Evolutionary conservation across 2,797 vertebrate genomes (phyloP), one percentile per base, ranked within the genome.

Genomic region (Ctenopoma multispine): DNA sequence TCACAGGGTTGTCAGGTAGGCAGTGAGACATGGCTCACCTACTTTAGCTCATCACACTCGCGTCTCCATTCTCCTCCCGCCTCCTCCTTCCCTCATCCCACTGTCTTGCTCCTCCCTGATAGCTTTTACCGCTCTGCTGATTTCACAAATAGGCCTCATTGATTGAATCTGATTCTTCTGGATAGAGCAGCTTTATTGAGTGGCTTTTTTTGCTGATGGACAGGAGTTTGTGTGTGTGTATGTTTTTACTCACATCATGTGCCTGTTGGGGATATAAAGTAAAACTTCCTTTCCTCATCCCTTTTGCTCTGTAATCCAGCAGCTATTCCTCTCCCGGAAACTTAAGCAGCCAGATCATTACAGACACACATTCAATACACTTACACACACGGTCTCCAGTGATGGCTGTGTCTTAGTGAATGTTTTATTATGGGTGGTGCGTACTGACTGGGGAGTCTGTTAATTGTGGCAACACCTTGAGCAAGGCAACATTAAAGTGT

Each of bases 101-200:
- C 75, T 77, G 65, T 84, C 87, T 81, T 82, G 82, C 84, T 87
- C 82, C 81, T 81, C 78, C 85, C 90, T 93, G 90, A 93, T 91
- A 87, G 90, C 87, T 86, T 91, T 93, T 92, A 90, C 90, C 89
- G 93, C 92, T 94, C 89, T 80, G 86, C 91, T 93, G 93, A 89
- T 93, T 93, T 93, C 92, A 93, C 94, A 94, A 94, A 95, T 93
- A 92, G 93, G 91, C 88, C 89, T 92, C 92, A 94, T 93, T 94
- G 93, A 94, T 95, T 94, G 89, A 90, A 93, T 92, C 89, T 92
- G 92, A 94, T 94, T 94, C 91, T 90, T 88, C 80, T 90, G 89
- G 92, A 93, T 93, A 92, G 92, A 92, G 92, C 92, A 86, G 92
- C 84, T 89, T 94, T 92, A 93, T 94, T 92, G 91, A 94, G 90